Base-by-base conservation (phyloP, 1,140 invertebrate species). In the Caenorhabditis latens region DNA sequence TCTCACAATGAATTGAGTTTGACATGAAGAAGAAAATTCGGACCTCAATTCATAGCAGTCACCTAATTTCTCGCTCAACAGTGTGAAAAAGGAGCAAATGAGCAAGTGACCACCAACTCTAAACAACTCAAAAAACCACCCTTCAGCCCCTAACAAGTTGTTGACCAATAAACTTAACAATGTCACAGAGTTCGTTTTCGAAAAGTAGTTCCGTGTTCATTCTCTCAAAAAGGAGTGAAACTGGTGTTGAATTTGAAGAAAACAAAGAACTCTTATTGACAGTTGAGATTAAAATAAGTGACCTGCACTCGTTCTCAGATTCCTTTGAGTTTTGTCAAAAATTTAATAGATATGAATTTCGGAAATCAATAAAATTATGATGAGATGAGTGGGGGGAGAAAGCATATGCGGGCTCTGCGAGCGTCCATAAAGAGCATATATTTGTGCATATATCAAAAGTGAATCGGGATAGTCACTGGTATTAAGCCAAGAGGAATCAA, bases 371-470 rank as follows among this genome's bases (percentile, higher is more conserved):
- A 71, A 32, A 11, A 48, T 61, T 13, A 42, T 65, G 32, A 71
- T 71, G 65, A 71, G 19, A 50, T 50, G 71, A 4, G 46, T 16
- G 16, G 16, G 11, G 11, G 50, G 11, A 16, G 50, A 53, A 46
- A 24, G 14, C 4, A 40, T 13, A 48, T 79, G 46, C 19, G 61
- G 11, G 9, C 46, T n/a, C 3, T 79, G 43, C 21, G 71, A 53
- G 21, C 53, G 71, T n/a, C 71, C 71, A 79, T 50, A 48, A 50
- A 53, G 42, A 19, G 9, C 71, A 7, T 5, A 24, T 79, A 79
- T 79, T 50, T 79, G 71, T 50, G 46, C 46, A 79, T 79, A 79
- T 79, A 79, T 79, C 71, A 79, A 79, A 63, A 79, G 43, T 50
- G 71, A 79, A 79, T 50, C 71, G 46, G 46, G 71, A 79, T 79